Base-by-base conservation (phyloP, 2,113 vertebrate species). In the Sterna hirundo region DNA sequence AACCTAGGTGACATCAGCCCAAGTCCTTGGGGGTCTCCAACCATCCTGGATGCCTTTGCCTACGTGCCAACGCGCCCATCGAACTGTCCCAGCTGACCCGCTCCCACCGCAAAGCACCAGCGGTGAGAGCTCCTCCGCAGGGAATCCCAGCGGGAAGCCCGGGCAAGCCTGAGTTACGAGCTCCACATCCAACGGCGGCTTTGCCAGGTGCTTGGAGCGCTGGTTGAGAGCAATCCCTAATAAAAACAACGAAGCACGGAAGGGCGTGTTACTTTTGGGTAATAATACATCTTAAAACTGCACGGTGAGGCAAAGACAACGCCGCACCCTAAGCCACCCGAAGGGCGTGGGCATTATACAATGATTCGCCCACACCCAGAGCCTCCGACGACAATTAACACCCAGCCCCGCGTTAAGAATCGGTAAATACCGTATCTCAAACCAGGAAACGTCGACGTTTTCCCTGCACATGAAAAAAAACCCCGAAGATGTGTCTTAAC, bases 321-420 rank as follows among this genome's bases (percentile, higher is more conserved):
- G 78, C 92, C 96, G 49, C 95, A 25, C 96, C 90, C 87, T 83
- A 75, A 93, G 92, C 65, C 93, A 54, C 72, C 29, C 57, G 19
- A 92, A 76, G 61, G 95, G 95, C 65, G 95, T 96, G 97, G 94
- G 92, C 74, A 96, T 98, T 96, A 86, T 89, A 92, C 82, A 95
- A 97, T 92, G 85, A 85, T 42, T 58, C 77, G 46, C 86, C 92
- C 92, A 96, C 88, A 27, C 95, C 97, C 97, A 81, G 95, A 80
- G 23, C 79, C 81, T 93, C 89, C 81, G 55, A 81, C 9, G 77
- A 90, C 91, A 95, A 95, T 78, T 93, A 68, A 40, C 83, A 95
- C 83, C 91, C 93, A 84, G 89, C 82, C 46, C 91, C 38, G 19
- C 11, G n/a, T 64, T 64, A 62, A 17, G 87, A 71, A 92, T 71